These are phyloP conservation scores for Aratinga solstitialis DNA, from an alignment of 2,797 vertebrate species.

Conservation along the genomic window DNA sequence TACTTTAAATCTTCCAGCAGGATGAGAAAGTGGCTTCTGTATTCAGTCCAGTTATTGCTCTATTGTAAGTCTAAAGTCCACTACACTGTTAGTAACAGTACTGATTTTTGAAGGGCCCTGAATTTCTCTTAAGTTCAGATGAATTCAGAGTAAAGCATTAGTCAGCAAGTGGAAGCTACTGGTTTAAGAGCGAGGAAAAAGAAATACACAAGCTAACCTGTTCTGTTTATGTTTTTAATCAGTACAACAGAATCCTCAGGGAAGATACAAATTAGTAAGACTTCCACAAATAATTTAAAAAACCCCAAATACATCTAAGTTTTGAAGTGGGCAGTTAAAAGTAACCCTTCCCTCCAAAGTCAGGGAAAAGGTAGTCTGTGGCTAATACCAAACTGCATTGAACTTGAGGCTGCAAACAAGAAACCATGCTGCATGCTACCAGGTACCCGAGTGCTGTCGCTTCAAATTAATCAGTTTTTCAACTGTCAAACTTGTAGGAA, in stretches of 20 bases:
- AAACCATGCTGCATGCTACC: not conserved
- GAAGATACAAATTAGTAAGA: not conserved
- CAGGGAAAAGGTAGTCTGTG: not conserved
- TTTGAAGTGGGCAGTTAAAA: not conserved
- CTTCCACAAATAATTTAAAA: not conserved
- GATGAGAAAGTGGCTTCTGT: not conserved
- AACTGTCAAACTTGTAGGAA: not conserved
- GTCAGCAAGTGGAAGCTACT: not conserved
- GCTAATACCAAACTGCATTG: not conserved
- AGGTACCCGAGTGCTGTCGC: not conserved
- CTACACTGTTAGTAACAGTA: not conserved
- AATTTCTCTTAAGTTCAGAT: not conserved
- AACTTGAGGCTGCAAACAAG: not conserved
- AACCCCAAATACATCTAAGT: not conserved
- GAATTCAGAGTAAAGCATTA: not conserved
- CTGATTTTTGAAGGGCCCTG: not conserved
- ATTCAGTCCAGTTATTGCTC: not conserved
- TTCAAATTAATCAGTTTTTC: not conserved
- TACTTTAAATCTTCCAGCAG: not conserved
- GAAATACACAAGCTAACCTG: too few relatives aligned
- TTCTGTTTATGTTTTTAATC: not conserved
- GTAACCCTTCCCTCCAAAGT: not conserved
- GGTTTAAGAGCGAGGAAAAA: not conserved
- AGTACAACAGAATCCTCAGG: not conserved
- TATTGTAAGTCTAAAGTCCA: not conserved